Conservation (phyloP, 2,797 vertebrate species). For the Cebuella pygmaea region DNA sequence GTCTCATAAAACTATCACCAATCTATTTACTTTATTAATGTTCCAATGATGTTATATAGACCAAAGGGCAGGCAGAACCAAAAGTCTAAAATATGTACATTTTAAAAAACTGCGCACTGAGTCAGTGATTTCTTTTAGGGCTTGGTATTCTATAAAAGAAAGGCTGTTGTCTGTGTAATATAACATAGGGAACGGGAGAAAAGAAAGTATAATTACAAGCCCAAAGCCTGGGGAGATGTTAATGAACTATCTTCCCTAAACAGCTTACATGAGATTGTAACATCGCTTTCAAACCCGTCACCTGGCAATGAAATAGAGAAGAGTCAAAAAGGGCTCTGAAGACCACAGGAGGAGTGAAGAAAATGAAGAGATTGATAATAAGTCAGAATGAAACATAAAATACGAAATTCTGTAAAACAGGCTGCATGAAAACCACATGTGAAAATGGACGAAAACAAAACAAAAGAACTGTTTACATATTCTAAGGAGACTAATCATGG, state of each 20-base stretch:
- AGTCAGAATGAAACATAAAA: not conserved
- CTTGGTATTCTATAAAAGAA: not conserved
- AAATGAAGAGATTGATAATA: not conserved
- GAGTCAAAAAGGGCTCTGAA: not conserved
- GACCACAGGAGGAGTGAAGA: not conserved
- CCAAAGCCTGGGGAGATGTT: not conserved
- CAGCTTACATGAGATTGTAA: not conserved
- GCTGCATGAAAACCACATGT: not conserved
- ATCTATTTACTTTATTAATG: not conserved
- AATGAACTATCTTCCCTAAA: not conserved
- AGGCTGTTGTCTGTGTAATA: not conserved
- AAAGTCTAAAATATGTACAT: not conserved
- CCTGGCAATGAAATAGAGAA: not conserved
- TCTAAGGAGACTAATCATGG: not conserved
- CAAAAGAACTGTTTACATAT: not conserved
- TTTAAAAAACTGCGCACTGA: not conserved
- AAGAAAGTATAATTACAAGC: not conserved
- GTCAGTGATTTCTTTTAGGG: not conserved
- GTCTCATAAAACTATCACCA: not conserved
- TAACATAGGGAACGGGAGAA: not conserved
- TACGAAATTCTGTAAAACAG: conserved; percentile 13
- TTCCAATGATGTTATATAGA: not conserved
- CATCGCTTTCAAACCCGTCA: not conserved
- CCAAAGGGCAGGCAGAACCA: not conserved
- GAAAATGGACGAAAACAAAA: not conserved